Percentiles rank a stretch among this genome's conserved stretches.
These are phyloP conservation scores for Rutpela maculata DNA, from an alignment of 2,888 invertebrate genomes.

Conservation along the genomic window DNA sequence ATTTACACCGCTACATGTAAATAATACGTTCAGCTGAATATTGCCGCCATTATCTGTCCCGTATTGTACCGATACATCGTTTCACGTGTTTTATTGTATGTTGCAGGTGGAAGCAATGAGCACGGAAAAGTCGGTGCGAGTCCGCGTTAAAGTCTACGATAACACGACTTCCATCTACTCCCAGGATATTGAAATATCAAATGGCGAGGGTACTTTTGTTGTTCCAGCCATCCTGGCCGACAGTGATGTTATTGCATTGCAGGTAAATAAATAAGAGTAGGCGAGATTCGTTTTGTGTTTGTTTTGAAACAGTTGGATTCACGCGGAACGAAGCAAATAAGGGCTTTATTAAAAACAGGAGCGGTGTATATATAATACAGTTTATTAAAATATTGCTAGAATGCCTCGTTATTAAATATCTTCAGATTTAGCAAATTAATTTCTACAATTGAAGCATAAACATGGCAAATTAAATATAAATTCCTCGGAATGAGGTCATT, in stretches of 20 bases:
- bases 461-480: neutral
- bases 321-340: conserved; percentile 9
- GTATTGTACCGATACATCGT: conserved; percentile 23
- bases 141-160: conserved; percentile 81
- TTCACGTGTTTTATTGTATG: conserved; percentile 42
- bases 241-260: conserved; percentile 80
- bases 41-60: conserved; percentile 10
- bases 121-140: conserved; percentile 80
- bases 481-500: too few relatives aligned
- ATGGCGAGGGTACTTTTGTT: conserved; percentile 80
- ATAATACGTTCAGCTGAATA: conserved; percentile 22
- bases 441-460: neutral
- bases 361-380: neutral
- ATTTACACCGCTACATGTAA: conserved; percentile 23
- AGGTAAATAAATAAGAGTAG: conserved; percentile 72
- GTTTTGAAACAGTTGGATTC: conserved; percentile 28
- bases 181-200: conserved; percentile 82
- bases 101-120: conserved; percentile 82
- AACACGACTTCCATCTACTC: conserved; percentile 83
- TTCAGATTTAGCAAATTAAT: neutral
- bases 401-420: neutral
- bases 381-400: neutral
- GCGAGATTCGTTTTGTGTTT: conserved; percentile 22
- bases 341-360: conserved; percentile 16
- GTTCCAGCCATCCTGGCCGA: conserved; percentile 83